Evolutionary conservation across 2,888 invertebrate genomes (phyloP), one percentile per base, ranked within the genome.

Genomic region (Congeria kusceri): DNA sequence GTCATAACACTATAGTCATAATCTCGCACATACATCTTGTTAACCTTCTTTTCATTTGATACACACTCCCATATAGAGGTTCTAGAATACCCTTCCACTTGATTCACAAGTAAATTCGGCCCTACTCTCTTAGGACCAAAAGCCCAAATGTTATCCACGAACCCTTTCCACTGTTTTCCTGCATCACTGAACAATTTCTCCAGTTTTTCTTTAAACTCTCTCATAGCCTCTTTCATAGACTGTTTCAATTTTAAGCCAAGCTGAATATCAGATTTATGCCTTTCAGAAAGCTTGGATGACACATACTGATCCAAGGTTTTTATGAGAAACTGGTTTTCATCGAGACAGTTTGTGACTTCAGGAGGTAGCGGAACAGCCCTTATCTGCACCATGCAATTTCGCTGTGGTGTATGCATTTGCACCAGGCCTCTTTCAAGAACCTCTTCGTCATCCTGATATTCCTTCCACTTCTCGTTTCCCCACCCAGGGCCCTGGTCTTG

Each of bases 51-150:
- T 23, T 77, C 69, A n/a, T 56, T 68, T 20, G 86, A 84, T 44
- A 89, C 27, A 59, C 80, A 80, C 18, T 84, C 85, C 92, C 93
- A 94, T 13, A 93, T 94, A 28, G 94, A 95, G 29, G 94, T 94
- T 0, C 95, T 94, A 46, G 94, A 94, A 87, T 96, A 97, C 93
- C 96, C 96, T 25, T 94, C 89, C 0, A 96, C 96, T 80, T 96
- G 95, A 93, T 99, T 99, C 3, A 99, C 93, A 58, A 99, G 94
- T 77, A 99, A 94, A 94, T 99, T 99, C 1, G 97, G 96, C 63
- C 98, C 97, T 91, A 96, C 97, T 92, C 96, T 96, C 83, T 96
- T 95, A 3, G 98, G 98, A 0, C 99, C 98, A 84, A 99, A 96
- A 4, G 97, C 96, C 98, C 98, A 99, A 86, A 99, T 94, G 95